Base-by-base conservation (phyloP, 1,140 invertebrate species). In the Anastatus disparis region DNA sequence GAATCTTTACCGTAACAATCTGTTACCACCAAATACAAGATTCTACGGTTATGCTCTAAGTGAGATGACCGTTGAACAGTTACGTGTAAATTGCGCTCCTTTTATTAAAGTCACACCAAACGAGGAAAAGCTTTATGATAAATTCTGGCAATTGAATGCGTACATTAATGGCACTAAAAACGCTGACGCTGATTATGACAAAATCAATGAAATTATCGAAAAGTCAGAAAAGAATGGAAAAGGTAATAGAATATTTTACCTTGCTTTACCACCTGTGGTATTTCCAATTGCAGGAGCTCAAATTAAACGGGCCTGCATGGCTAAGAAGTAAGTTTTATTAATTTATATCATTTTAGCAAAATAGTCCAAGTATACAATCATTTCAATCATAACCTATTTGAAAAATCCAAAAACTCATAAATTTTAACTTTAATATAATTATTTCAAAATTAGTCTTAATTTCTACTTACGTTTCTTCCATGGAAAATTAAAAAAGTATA, bases 41-140 rank as follows among this genome's bases (percentile, higher is more conserved):
- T 96, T 99, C 85, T 90, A 97, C 80, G 98, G 98, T 24, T 99
- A 98, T 87, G 95, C 98, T 2, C 89, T 97, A 31, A 92, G 94
- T 26, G 92, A 94, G 71, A 86, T 97, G 56, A 91, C 91, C 0
- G 79, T 98, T 2, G 80, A 87, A 0, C 89, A 95, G 73, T 83
- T 99, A 1, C 87, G 90, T 74, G 86, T 89, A 73, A 92, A 91
- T 75, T 94, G 92, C 73, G 83, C 90, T 62, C 90, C 89, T 24
- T 96, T 94, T 78, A 93, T 97, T 88, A 94, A 95, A 82, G 92
- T 97, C 74, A 89, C 90, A 75, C 86, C 90, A 0, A 87, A 87
- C 2, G 94, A 99, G 76, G 82, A 91, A 77, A 86, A 89, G 24
- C 89, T 90, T 44, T 93, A 94, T 77, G 91, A 97, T 71, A 84